Base-by-base conservation (phyloP, 2,888 invertebrate species). In the Calliphora vomitoria region DNA sequence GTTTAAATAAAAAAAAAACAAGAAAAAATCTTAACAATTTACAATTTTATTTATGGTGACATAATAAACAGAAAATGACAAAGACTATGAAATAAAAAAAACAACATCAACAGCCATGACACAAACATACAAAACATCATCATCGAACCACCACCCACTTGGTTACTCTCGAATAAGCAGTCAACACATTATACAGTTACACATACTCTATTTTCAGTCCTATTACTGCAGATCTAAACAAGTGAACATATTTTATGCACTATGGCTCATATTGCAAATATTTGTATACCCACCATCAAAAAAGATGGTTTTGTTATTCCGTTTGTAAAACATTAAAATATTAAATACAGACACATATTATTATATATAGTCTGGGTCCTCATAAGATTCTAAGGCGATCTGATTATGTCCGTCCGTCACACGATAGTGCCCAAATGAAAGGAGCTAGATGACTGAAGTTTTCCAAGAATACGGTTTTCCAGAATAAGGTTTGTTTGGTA, bases 41-140 rank as follows among this genome's bases (percentile, higher is more conserved):
- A 31, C 55, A 85, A 76, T 86, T 82, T 86, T 72, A 83, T 84
- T 80, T 81, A 81, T 74, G 60, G 76, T 76, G 72, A 81, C 72
- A 81, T 72, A 87, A 87, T 81, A 84, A 81, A 84, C 79, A 79
- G 53, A 68, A 68, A 85, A 79, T 58, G 50, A 18, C 69, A 47
- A 74, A 86, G 47, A 74, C 74, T 68, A 25, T 4, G 55, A 75
- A 41, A 64, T 11, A 55, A 72, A 11, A 20, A 74, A 72, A 25
- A 2, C 25, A 25, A 69, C 1, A 69, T 35, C 55, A 64, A 47
- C 53, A 58, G 4, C 11, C 44, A 68, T 15, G 15, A 50, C 47
- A 50, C 47, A 58, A 68, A 35, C 35, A 64, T 25, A 62, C 31
- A 41, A 71, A 50, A 55, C 74, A 41, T 25, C 71, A 44, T 68